phyloP scores from a whole-genome alignment of 2,888 invertebrate species.

The Drosophila testacea region DNA sequence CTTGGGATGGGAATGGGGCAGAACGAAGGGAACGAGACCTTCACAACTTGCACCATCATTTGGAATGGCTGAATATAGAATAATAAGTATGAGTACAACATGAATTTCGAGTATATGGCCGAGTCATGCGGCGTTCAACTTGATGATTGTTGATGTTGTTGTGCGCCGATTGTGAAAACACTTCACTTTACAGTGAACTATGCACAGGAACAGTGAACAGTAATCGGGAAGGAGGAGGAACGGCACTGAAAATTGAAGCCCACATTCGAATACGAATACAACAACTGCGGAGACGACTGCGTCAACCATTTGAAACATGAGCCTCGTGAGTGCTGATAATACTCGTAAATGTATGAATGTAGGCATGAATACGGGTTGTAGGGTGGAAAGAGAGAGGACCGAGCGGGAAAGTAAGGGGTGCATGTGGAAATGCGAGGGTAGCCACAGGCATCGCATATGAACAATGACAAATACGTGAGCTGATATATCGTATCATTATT shows the following conservation, averaged over 20 bases:
- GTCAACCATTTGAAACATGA: constrained; percentile 71
- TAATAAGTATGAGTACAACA: constrained; percentile 42
- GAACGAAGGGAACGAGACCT: constrained; percentile 30
- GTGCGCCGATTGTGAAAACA: constrained; percentile 63
- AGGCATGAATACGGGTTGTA: constrained; percentile 31
- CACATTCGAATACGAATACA: constrained; percentile 30
- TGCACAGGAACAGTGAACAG: neutral
- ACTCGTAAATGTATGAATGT: constrained; percentile 17
- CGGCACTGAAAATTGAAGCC: constrained; percentile 40
- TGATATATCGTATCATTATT: constrained; percentile 43
- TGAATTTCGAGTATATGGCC: constrained; percentile 43
- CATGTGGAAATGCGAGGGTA: constrained; percentile 20
- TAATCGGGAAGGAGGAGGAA: neutral
- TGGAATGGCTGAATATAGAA: constrained; percentile 20
- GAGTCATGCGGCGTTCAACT: constrained; percentile 45
- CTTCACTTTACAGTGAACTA: constrained; percentile 33
- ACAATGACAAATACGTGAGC: constrained; percentile 59
- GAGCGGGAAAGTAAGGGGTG: neutral
- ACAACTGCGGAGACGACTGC: constrained; percentile 22
- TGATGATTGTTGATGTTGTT: constrained; percentile 16
- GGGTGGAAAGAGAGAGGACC: neutral
- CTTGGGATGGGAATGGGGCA: neutral
- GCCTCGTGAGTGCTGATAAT: constrained; percentile 75
- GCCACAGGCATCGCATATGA: constrained; percentile 25
- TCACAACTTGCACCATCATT: constrained; percentile 57